Evolutionary conservation across 2,797 vertebrate genomes (phyloP).

Genomic region (Pipistrellus pygmaeus): DNA sequence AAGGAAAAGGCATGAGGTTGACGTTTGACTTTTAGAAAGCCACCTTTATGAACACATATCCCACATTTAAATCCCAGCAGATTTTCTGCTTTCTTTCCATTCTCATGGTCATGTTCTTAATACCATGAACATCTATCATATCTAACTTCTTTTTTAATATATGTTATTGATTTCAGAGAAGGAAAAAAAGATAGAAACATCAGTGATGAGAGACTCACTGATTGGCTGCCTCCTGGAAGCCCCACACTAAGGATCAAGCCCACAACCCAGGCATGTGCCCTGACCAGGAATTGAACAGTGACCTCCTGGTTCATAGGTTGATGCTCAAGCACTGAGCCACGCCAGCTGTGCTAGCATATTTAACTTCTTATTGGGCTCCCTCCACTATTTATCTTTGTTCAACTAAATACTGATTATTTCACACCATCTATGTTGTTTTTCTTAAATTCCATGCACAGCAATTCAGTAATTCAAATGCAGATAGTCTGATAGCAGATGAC

Average conservation of each 20-base stretch:
- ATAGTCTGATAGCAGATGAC: background rate
- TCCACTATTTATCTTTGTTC: background rate
- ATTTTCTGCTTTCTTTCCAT: background rate
- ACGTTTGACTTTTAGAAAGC: background rate
- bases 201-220: too few relatives aligned
- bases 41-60: background rate
- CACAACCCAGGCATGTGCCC: too few relatives aligned
- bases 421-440: background rate
- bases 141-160: background rate
- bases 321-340: too few relatives aligned
- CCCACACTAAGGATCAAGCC: too few relatives aligned
- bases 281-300: too few relatives aligned
- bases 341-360: background rate
- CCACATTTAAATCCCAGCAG: background rate
- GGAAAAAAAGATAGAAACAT: too few relatives aligned
- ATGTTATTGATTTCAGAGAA: too few relatives aligned
- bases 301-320: too few relatives aligned
- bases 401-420: background rate
- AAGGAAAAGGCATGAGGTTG: background rate
- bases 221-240: too few relatives aligned
- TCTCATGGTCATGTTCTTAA: background rate
- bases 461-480: background rate
- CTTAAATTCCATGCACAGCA: background rate
- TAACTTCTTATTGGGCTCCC: background rate
- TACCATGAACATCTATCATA: background rate